Base-by-base conservation (phyloP, 2,797 vertebrate species). In the Adrianichthys oophorus region DNA sequence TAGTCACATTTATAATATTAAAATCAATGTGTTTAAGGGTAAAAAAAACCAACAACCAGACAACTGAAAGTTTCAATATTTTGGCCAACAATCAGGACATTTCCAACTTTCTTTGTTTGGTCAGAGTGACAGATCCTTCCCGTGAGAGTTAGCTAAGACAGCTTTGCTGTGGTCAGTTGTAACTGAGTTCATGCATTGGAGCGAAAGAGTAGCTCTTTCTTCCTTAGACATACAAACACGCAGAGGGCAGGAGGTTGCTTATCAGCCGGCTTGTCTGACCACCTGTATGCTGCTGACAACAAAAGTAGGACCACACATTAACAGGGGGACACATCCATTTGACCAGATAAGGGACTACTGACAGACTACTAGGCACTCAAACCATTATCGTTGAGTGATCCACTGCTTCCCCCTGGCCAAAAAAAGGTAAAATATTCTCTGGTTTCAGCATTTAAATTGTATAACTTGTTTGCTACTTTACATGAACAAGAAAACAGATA, bases 261-360 rank as follows among this genome's bases (percentile, higher is more conserved):
- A 75, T 69, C 66, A 49, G 41, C 69, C 54, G 63, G 62, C 59
- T 52, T 66, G 72, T 59, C 53, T 76, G 79, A 82, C 81, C 78
- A 85, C 82, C 78, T 88, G 73, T 72, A 74, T 69, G 61, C 79
- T 72, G 70, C 48, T 66, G 68, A 73, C 74, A 70, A 75, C 60
- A 61, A 37, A 37, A 37, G 32, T 49, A 24, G 66, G 83, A 78
- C 86, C 83, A 88, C 83, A 80, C 77, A 83, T 51, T 18, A 45
- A 56, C 18, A 52, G 43, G 40, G 15, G 4, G 10, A 59, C 49
- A 52, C 37, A 63, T 18, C 19, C 24, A 32, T 59, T 46, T 37
- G 43, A 65, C 21, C 42, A 59, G 42, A 60, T 45, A 60, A 59
- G 51, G 45, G 37, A 41, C 48, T 29, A 18, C 21, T 8, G 14